Conservation (phyloP, 2,888 invertebrate species). For the Drosophila suboccidentalis region DNA sequence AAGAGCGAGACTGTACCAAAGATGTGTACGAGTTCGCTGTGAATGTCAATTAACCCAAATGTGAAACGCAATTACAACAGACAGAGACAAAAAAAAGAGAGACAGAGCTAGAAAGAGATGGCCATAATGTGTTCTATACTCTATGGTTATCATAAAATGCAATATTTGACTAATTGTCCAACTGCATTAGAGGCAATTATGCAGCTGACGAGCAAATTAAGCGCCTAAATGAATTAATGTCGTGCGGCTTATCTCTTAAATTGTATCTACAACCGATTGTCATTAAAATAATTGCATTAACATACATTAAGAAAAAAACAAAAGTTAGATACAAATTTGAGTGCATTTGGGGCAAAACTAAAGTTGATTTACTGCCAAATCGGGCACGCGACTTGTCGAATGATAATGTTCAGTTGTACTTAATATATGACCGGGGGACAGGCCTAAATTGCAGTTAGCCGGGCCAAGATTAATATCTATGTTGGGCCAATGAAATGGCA, state of each 20-base stretch:
- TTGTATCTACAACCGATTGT: slow-evolving; percentile 36
- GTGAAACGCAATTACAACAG: slow-evolving; percentile 30
- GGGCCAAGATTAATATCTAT: slow-evolving; percentile 51
- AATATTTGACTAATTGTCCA: slow-evolving; percentile 66
- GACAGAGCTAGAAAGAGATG: background rate
- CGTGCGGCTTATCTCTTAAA: slow-evolving; percentile 46
- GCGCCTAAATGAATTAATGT: slow-evolving; percentile 44
- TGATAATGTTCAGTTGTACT: slow-evolving; percentile 11
- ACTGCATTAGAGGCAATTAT: slow-evolving; percentile 78
- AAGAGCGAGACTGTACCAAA: slow-evolving; percentile 17
- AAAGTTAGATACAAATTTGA: slow-evolving; percentile 19
- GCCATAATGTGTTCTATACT: slow-evolving; percentile 1
- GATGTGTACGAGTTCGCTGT: slow-evolving; percentile 1
- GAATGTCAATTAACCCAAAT: slow-evolving; percentile 40
- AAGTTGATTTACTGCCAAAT: slow-evolving; percentile 48
- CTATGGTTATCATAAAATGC: slow-evolving; percentile 36
- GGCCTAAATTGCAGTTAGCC: slow-evolving; percentile 26
- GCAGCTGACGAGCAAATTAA: slow-evolving; percentile 47
- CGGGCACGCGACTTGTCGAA: slow-evolving; percentile 43
- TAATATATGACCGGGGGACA: slow-evolving; percentile 14
- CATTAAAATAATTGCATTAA: slow-evolving; percentile 56
- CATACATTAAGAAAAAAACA: slow-evolving; percentile 1
- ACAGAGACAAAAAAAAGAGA: background rate
- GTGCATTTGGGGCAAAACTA: slow-evolving; percentile 55
- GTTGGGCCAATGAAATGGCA: slow-evolving; percentile 37